These are phyloP conservation scores for Oreochromis niloticus DNA, from an alignment of 2,113 vertebrate genomes.

Conservation along the genomic window DNA sequence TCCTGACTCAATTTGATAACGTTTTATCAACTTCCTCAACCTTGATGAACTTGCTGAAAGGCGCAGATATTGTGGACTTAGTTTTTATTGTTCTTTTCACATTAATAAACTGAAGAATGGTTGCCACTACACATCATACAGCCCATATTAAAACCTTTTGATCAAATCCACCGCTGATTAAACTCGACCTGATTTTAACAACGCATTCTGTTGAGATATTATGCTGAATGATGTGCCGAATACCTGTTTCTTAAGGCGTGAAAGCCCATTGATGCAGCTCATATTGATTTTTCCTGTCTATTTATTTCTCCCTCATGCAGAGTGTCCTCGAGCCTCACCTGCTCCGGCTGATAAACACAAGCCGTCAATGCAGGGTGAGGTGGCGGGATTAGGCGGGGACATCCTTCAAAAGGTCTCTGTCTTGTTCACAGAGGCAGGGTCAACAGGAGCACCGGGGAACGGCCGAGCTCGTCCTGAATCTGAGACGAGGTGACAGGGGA, in stretches of 20 bases:
- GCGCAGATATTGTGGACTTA: not conserved
- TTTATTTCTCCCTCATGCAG: slow-evolving; percentile 36
- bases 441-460: not conserved
- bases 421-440: slow-evolving; percentile 41
- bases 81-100: not conserved
- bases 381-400: slow-evolving; percentile 21
- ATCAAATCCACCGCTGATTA: not conserved
- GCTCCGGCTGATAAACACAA: slow-evolving; percentile 48
- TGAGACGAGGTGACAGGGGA: slow-evolving; percentile 37
- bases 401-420: slow-evolving; percentile 48
- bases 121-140: not conserved
- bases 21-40: not conserved
- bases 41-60: not conserved
- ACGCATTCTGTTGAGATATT: not conserved
- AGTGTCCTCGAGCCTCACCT: slow-evolving; percentile 19
- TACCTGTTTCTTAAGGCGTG: slow-evolving; percentile 7
- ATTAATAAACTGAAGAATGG: not conserved
- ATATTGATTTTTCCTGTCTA: slow-evolving; percentile 52
- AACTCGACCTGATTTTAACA: slow-evolving; percentile 11
- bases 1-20: not conserved
- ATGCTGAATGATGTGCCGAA: not conserved
- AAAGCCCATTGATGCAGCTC: slow-evolving; percentile 19
- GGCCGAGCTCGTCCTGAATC: slow-evolving; percentile 1
- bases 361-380: slow-evolving; percentile 36
- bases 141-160: not conserved